These are phyloP conservation scores for Trisateles emortualis DNA, from an alignment of 2,888 invertebrate genomes.

Conservation along the genomic window DNA sequence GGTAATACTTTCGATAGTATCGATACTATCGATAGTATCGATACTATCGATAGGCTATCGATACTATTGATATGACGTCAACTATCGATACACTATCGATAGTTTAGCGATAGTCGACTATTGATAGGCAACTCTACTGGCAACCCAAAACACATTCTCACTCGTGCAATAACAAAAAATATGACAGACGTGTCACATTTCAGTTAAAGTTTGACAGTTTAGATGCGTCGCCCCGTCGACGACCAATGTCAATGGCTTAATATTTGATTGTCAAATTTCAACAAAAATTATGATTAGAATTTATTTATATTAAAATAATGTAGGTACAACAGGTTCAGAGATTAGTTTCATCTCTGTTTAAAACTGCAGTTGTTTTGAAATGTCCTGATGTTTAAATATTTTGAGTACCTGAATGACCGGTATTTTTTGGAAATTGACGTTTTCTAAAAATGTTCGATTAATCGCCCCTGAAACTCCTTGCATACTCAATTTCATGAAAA, in stretches of 20 bases:
- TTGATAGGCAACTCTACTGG: too few species aligned
- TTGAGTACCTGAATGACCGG: too few species aligned
- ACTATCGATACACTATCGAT: too few species aligned
- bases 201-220: constrained; percentile 79
- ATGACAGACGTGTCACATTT: constrained; percentile 82
- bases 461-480: too few species aligned
- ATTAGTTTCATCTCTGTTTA: constrained; percentile 58
- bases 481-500: too few species aligned
- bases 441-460: too few species aligned
- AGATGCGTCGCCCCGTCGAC: constrained; percentile 67
- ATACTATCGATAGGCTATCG: too few species aligned
- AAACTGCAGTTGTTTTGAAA: constrained; percentile 32
- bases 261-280: constrained; percentile 71
- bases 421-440: too few species aligned
- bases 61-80: too few species aligned
- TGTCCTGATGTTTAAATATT: neutral
- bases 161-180: constrained; percentile 57
- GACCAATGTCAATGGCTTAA: constrained; percentile 71
- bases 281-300: constrained; percentile 70
- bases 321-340: constrained; percentile 53
- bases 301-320: constrained; percentile 43
- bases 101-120: too few species aligned
- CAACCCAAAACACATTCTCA: constrained; percentile 25
- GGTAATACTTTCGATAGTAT: too few species aligned
- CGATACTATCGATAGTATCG: too few species aligned